These are phyloP conservation scores for Hecatera dysodea DNA, from an alignment of 2,888 invertebrate genomes.

Conservation along the genomic window DNA sequence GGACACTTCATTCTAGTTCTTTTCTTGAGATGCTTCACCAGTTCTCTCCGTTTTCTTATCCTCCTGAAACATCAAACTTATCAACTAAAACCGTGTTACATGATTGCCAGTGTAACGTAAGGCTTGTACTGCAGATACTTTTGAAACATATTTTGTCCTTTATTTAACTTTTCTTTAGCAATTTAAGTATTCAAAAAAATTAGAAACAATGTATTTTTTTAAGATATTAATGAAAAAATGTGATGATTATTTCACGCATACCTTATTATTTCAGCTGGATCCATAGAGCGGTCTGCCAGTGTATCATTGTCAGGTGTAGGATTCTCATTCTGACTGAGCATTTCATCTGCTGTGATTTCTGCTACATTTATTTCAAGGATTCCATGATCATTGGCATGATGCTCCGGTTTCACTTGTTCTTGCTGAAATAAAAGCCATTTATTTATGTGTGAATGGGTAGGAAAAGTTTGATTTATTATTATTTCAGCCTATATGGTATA, in stretches of 20 bases:
- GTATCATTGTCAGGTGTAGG: slow-evolving; percentile 22
- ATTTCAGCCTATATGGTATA: too few species aligned
- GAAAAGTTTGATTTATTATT: neutral
- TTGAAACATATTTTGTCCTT: too few species aligned
- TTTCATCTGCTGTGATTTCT: slow-evolving; percentile 67
- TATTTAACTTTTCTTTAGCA: too few species aligned
- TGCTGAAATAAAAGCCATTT: slow-evolving; percentile 36
- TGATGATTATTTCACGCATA: slow-evolving; percentile 8
- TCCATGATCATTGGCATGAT: slow-evolving; percentile 66
- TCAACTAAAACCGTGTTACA: too few species aligned
- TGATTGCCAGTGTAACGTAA: too few species aligned
- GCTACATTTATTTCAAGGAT: slow-evolving; percentile 70
- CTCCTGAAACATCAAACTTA: slow-evolving; percentile 66
- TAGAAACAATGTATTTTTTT: too few species aligned
- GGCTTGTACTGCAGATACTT: too few species aligned
- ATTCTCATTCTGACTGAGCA: slow-evolving; percentile 44
- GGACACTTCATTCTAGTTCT: slow-evolving; percentile 85
- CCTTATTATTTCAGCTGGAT: slow-evolving; percentile 63
- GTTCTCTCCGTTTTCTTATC: slow-evolving; percentile 72
- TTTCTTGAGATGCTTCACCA: slow-evolving; percentile 70
- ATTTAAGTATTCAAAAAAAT: too few species aligned
- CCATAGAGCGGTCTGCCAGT: slow-evolving; percentile 49
- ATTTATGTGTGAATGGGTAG: neutral
- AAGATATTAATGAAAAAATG: neutral
- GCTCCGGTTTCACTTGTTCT: slow-evolving; percentile 71